A percentile compares a stretch with the other conserved stretches of the same genome.
These are phyloP conservation scores for Bos taurus DNA, from an alignment of 2,113 vertebrate genomes.

Conservation along the genomic window DNA sequence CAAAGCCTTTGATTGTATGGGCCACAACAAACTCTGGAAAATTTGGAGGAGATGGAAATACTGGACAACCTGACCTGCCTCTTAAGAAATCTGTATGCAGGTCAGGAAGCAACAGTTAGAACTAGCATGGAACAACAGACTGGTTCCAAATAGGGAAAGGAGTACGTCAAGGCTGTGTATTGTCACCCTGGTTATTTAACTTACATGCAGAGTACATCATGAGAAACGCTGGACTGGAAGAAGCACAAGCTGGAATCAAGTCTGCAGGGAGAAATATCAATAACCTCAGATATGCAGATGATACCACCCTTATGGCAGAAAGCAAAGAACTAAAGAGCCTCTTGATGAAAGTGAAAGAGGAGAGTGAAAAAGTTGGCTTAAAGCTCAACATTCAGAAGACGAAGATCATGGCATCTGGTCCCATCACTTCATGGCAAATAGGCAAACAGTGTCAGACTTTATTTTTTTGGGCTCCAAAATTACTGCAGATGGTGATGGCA, in stretches of 20 bases:
- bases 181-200: neutral
- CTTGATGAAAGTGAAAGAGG: neutral
- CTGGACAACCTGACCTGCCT: neutral
- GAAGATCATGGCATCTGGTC: neutral
- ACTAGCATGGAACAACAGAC: neutral
- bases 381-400: neutral
- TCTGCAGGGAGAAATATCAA: neutral
- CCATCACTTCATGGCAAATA: neutral
- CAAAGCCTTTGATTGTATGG: neutral
- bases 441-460: neutral
- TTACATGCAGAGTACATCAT: neutral
- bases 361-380: neutral
- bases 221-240: neutral
- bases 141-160: neutral
- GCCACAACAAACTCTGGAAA: neutral
- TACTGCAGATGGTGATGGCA: neutral
- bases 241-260: neutral
- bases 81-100: neutral
- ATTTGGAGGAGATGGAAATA: neutral
- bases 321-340: neutral
- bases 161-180: neutral
- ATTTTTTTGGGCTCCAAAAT: neutral
- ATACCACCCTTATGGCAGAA: neutral
- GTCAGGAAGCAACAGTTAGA: neutral
- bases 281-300: neutral